phyloP scores from a whole-genome alignment of 2,888 invertebrate genomes.

The Pollenia labialis region DNA sequence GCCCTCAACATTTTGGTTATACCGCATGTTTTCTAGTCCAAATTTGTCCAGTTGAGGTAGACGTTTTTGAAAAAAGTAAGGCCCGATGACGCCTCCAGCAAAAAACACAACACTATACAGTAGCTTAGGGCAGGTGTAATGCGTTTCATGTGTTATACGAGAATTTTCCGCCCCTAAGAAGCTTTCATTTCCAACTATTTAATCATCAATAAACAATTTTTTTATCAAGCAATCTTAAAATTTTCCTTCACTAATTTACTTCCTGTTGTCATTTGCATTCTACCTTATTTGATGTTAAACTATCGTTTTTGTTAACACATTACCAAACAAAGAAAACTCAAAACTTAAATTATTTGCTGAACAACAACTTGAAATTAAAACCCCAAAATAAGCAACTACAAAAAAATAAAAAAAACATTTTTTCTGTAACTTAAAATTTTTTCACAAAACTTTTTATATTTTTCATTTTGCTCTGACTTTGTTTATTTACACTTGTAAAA shows the following conservation, averaged over 20 bases:
- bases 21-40: too few species aligned
- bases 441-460: neutral
- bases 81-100: too few species aligned
- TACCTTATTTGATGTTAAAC: conserved; percentile 6
- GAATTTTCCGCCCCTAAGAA: too few species aligned
- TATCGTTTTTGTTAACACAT: conserved; percentile 20
- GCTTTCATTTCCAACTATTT: too few species aligned
- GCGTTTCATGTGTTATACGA: too few species aligned
- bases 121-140: too few species aligned
- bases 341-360: conserved; percentile 26
- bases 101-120: too few species aligned
- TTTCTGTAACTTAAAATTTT: neutral
- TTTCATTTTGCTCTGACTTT: conserved; percentile 18
- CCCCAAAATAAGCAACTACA: neutral
- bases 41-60: too few species aligned
- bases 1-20: too few species aligned
- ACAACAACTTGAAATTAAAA: conserved; percentile 20
- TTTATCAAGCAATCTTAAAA: neutral
- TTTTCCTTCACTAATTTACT: conserved; percentile 52
- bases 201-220: conserved; percentile 18
- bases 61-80: too few species aligned
- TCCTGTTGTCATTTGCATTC: conserved; percentile 62
- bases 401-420: conserved; percentile 10
- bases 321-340: conserved; percentile 7
- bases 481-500: conserved; percentile 39